phyloP scores from a whole-genome alignment of 2,888 invertebrate genomes.

The Pelosia muscerda region DNA sequence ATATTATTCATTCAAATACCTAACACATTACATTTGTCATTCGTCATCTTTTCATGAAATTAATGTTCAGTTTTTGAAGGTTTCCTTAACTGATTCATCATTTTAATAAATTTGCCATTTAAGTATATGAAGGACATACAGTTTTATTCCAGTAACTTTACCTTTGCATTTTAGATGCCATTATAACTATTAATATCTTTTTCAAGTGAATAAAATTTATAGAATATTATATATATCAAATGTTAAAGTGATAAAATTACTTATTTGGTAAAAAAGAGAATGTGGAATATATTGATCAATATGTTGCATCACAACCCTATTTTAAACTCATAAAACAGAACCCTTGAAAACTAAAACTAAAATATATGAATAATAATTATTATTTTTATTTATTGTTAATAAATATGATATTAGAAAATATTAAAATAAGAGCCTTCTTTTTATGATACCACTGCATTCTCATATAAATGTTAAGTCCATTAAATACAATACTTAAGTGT shows the following conservation, averaged over 20 bases:
- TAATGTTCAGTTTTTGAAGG: not conserved
- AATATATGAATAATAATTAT: slow-evolving; percentile 2
- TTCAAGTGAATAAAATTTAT: not conserved
- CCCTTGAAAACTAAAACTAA: slow-evolving; percentile 19
- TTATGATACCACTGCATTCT: not conserved
- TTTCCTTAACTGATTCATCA: not conserved
- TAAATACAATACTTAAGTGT: not conserved
- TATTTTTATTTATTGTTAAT: not conserved
- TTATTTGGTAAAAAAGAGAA: slow-evolving; percentile 12
- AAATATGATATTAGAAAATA: not conserved
- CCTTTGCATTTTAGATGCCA: not conserved
- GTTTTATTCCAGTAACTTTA: no score
- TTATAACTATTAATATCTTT: not conserved
- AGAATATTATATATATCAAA: not conserved
- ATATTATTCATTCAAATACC: not conserved
- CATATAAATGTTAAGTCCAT: no score
- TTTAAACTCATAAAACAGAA: slow-evolving; percentile 56
- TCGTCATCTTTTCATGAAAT: not conserved
- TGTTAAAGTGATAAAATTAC: slow-evolving; percentile 12
- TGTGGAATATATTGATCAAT: slow-evolving; percentile 20
- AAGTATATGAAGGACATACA: not conserved
- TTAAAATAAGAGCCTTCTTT: not conserved
- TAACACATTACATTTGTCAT: not conserved
- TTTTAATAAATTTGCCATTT: not conserved
- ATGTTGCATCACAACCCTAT: slow-evolving; percentile 57